A percentile compares a stretch with the other conserved stretches of the same genome.
Evolutionary conservation across 2,888 invertebrate genomes (phyloP).

Genomic region (Drosophila longiperda): DNA sequence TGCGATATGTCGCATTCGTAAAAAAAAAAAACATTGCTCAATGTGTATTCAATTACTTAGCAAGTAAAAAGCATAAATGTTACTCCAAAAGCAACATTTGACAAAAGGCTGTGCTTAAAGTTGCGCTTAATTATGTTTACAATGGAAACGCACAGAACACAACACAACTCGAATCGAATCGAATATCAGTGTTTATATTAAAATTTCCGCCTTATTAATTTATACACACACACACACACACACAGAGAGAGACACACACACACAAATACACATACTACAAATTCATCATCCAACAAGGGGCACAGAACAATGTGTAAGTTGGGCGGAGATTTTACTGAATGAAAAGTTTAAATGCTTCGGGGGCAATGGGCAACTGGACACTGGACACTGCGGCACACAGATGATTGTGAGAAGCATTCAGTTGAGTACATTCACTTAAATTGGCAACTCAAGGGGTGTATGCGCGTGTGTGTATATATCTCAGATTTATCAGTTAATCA

Average conservation of each 20-base stretch:
- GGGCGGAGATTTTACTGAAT: constrained; percentile 51
- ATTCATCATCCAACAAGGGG: constrained; percentile 53
- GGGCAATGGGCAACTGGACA: constrained; percentile 2
- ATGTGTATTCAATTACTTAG: constrained; percentile 65
- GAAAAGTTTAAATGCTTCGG: constrained; percentile 39
- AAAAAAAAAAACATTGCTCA: constrained; percentile 43
- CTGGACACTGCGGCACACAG: constrained; percentile 41
- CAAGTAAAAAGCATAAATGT: constrained; percentile 29
- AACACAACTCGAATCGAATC: constrained; percentile 63
- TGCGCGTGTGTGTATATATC: constrained; percentile 11
- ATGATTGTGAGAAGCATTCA: constrained; percentile 73
- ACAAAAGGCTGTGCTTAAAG: constrained; percentile 45
- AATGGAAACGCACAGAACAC: constrained; percentile 45
- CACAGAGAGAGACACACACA: not conserved
- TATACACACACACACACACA: constrained; percentile 42
- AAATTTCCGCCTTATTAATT: constrained; percentile 83
- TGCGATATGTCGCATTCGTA: constrained; percentile 32
- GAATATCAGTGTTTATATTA: constrained; percentile 74
- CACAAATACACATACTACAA: constrained; percentile 30
- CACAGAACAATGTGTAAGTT: constrained; percentile 67
- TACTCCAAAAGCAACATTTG: constrained; percentile 26
- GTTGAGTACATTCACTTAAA: constrained; percentile 70
- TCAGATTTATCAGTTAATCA: constrained; percentile 51
- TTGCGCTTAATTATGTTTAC: constrained; percentile 66
- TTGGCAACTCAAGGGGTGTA: constrained; percentile 69